Percentiles rank a stretch among this genome's conserved stretches.
These are phyloP conservation scores for Xiphophorus hellerii DNA, from an alignment of 2,113 vertebrate species.

Conservation along the genomic window DNA sequence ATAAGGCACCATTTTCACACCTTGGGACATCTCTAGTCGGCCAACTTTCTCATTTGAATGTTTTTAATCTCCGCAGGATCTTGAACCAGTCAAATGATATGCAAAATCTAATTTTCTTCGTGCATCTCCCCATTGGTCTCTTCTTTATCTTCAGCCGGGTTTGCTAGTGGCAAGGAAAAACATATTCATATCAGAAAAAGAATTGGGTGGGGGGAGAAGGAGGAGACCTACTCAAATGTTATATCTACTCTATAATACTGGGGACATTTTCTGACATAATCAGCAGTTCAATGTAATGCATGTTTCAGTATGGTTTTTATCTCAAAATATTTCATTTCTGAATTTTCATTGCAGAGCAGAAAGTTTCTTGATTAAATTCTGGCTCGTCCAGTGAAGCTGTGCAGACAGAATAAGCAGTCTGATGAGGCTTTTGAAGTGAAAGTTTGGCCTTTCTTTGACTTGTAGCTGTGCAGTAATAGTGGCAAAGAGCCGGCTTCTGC, in stretches of 20 bases:
- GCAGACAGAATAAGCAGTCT: neutral
- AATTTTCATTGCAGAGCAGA: neutral
- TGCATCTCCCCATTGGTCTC: slow-evolving; percentile 47
- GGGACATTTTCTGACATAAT: slow-evolving; percentile 20
- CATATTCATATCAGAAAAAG: slow-evolving; percentile 25
- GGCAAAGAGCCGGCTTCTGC: slow-evolving; percentile 43
- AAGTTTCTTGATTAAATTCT: neutral
- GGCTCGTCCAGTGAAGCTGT: neutral
- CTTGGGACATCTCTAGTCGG: slow-evolving; percentile 44
- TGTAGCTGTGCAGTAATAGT: slow-evolving; percentile 34
- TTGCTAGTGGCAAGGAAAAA: slow-evolving; percentile 59
- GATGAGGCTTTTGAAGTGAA: slow-evolving; percentile 22
- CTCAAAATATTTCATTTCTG: neutral
- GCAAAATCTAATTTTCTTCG: slow-evolving; percentile 62
- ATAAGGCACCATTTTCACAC: slow-evolving; percentile 46
- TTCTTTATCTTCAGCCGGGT: slow-evolving; percentile 54
- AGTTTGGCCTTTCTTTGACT: slow-evolving; percentile 30
- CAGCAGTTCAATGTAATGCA: slow-evolving; percentile 9
- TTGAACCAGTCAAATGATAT: slow-evolving; percentile 61
- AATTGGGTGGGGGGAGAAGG: slow-evolving; percentile 4
- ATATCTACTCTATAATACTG: slow-evolving; percentile 10
- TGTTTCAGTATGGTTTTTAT: slow-evolving; percentile 3
- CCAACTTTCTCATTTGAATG: slow-evolving; percentile 62
- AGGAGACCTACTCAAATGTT: slow-evolving; percentile 26
- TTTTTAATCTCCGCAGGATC: slow-evolving; percentile 72